Evolutionary conservation across 2,888 invertebrate genomes (phyloP).

Genomic region (Camptogramma bilineatum): DNA sequence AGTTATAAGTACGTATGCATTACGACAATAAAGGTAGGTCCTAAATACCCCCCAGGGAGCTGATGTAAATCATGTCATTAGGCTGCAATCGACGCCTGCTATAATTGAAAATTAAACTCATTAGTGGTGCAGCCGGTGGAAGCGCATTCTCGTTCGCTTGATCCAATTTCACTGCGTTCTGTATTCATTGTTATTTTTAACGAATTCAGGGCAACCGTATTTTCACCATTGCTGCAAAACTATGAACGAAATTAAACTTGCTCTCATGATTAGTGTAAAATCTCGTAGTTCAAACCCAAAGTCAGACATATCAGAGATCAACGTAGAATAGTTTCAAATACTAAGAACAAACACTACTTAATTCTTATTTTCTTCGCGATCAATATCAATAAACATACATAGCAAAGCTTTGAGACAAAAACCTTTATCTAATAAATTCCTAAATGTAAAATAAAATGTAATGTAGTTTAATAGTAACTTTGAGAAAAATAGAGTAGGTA

Average conservation of each 20-base stretch:
- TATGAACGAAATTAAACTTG: background rate
- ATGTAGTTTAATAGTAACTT: too few species aligned
- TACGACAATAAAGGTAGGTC: background rate
- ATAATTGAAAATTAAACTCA: conserved; percentile 78
- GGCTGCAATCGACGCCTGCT: conserved; percentile 58
- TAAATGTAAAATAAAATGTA: too few species aligned
- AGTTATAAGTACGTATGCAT: too few species aligned
- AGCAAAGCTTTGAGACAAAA: too few species aligned
- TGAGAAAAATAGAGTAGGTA: conserved; percentile 28
- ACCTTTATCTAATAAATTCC: too few species aligned
- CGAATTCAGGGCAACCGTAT: conserved; percentile 5
- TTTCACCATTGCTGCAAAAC: background rate
- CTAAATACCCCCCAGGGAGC: background rate
- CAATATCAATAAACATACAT: background rate
- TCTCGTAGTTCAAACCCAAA: too few species aligned
- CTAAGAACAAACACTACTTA: too few species aligned
- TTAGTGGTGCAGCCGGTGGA: conserved; percentile 57
- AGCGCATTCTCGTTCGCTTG: conserved; percentile 56
- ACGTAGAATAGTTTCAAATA: too few species aligned
- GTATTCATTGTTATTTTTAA: conserved; percentile 12
- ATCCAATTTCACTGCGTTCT: conserved; percentile 34
- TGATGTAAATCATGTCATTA: conserved; percentile 75
- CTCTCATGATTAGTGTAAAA: background rate
- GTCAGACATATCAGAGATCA: too few species aligned
- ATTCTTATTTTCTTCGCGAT: too few species aligned